Evolutionary conservation across 2,888 invertebrate genomes (phyloP).

Genomic region (Watsonalla binaria): DNA sequence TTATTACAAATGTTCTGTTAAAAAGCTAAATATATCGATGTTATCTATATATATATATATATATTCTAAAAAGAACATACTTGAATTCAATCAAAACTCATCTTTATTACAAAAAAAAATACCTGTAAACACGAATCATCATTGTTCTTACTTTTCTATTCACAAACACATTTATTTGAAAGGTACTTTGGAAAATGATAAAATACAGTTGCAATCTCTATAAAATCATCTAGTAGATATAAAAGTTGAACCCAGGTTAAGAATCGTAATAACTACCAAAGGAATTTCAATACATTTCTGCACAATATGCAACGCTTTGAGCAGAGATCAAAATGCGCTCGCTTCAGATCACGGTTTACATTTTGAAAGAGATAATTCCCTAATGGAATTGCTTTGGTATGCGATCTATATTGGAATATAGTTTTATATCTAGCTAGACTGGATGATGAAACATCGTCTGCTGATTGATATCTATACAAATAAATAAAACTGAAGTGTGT

Average conservation of each 20-base stretch:
- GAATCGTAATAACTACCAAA: conserved; percentile 19
- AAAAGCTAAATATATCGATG: not conserved
- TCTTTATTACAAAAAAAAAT: not conserved
- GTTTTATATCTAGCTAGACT: not conserved
- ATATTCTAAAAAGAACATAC: too few relatives aligned
- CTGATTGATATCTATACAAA: conserved; percentile 8
- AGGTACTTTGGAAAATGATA: not conserved
- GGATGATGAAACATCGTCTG: not conserved
- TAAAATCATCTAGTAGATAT: conserved; percentile 1
- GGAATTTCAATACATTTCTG: conserved; percentile 31
- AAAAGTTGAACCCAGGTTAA: conserved; percentile 11
- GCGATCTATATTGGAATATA: conserved; percentile 28
- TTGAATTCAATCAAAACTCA: not conserved
- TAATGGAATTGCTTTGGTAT: conserved; percentile 45
- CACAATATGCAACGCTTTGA: conserved; percentile 12
- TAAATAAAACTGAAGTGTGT: too few relatives aligned
- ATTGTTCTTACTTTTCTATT: not conserved
- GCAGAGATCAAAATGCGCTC: conserved; percentile 27
- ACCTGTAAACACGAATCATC: not conserved
- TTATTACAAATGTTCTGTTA: too few relatives aligned
- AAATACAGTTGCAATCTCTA: not conserved
- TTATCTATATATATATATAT: too few relatives aligned
- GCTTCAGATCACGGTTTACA: conserved; percentile 19
- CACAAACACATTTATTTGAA: not conserved
- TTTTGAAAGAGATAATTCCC: conserved; percentile 31